Evolutionary conservation across 2,797 vertebrate species (phyloP).

Genomic region (Scyliorhinus canicula): DNA sequence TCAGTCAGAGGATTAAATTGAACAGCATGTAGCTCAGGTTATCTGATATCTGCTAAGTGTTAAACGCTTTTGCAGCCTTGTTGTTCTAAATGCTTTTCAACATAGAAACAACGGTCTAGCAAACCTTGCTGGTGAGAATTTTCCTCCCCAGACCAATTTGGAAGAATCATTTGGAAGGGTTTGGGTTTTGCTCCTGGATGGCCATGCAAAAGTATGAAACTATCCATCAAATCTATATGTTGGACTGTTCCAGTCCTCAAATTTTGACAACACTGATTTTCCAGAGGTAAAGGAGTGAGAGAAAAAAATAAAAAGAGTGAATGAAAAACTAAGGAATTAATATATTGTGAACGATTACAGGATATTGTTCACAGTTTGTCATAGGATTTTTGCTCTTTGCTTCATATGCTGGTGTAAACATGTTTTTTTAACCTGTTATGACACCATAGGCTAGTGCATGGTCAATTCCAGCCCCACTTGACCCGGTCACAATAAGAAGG

Average conservation of each 20-base stretch:
- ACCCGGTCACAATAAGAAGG: no score
- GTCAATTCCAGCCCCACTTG: no score
- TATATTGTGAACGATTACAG: not conserved
- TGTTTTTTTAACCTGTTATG: no score
- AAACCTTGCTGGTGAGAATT: not conserved
- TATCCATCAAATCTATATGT: not conserved
- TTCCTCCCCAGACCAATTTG: not conserved
- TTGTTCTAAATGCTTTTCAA: not conserved
- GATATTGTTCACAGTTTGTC: not conserved
- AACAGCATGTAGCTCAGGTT: not conserved
- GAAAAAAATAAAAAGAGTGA: not conserved
- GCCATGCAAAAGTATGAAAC: not conserved
- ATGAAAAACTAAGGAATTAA: not conserved
- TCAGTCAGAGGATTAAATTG: not conserved
- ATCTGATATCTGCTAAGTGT: not conserved
- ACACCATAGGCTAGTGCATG: no score
- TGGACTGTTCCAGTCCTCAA: not conserved
- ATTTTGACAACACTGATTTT: not conserved
- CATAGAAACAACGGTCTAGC: not conserved
- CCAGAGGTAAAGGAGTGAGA: not conserved
- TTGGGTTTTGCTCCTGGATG: not conserved
- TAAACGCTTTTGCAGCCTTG: not conserved
- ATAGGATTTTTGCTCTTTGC: not conserved
- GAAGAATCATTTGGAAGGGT: not conserved
- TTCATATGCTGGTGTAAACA: not conserved